A percentile compares a stretch with the other conserved stretches of the same genome.
Conservation (phyloP, 2,113 vertebrate genomes). For the Ammodytes marinus region DNA sequence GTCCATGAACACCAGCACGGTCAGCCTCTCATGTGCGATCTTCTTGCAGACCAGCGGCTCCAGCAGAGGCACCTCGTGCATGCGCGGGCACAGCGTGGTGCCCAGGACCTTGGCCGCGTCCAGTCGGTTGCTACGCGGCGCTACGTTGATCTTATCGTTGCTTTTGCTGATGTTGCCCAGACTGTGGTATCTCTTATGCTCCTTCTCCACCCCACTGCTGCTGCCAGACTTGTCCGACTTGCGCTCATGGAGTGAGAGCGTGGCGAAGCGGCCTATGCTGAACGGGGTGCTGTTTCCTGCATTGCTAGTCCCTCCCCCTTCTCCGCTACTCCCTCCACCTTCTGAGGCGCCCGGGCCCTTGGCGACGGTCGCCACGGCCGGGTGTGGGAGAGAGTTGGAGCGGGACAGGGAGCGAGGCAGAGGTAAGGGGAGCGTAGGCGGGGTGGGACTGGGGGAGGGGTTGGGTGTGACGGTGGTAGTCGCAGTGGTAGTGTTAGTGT, state of each 20-base stretch:
- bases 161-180: conserved; percentile 92
- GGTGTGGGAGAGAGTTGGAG: conserved; percentile 93
- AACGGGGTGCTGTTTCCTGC: conserved; percentile 76
- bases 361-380: conserved; percentile 82
- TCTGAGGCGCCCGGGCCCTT: conserved; percentile 73
- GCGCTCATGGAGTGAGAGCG: conserved; percentile 88
- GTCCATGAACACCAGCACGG: conserved; percentile 94
- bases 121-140: conserved; percentile 82
- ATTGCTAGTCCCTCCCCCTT: conserved; percentile 39
- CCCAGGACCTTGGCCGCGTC: conserved; percentile 91
- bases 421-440: conserved; percentile 72
- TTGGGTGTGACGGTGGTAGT: no score
- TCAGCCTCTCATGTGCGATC: conserved; percentile 92
- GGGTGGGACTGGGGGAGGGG: conserved; percentile 47
- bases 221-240: conserved; percentile 85
- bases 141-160: conserved; percentile 88
- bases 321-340: conserved; percentile 34
- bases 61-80: conserved; percentile 92
- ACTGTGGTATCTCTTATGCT: conserved; percentile 94
- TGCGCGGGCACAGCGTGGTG: conserved; percentile 91
- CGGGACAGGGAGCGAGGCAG: conserved; percentile 91
- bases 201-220: conserved; percentile 80
- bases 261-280: conserved; percentile 91
- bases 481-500: conserved; percentile 66
- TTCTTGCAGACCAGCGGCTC: conserved; percentile 96